Conservation (phyloP, 2,888 invertebrate species). For the Panzeria rudis region DNA sequence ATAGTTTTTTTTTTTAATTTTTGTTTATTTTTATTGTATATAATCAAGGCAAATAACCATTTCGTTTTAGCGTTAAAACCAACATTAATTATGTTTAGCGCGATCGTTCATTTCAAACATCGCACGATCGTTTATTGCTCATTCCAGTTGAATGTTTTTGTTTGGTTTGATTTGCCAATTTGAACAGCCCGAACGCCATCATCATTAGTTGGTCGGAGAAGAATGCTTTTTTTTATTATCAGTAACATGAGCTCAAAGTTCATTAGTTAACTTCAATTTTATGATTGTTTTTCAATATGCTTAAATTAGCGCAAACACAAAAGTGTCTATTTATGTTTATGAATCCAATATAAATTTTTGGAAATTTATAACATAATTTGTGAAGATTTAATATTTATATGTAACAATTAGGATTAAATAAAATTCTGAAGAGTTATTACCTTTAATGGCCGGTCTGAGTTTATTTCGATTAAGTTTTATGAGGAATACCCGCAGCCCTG, state of each 20-base stretch:
- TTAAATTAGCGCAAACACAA: not conserved
- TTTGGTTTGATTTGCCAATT: conserved; percentile 26
- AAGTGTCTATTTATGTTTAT: conserved; percentile 2
- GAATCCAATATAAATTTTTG: conserved; percentile 4
- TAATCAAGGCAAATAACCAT: conserved; percentile 83
- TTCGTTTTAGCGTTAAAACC: conserved; percentile 83
- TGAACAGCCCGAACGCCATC: conserved; percentile 17
- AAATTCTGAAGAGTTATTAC: not conserved
- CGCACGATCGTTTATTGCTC: conserved; percentile 26
- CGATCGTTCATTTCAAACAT: conserved; percentile 32
- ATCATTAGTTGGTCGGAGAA: conserved; percentile 36
- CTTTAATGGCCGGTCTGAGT: too few relatives aligned
- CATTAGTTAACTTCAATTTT: conserved; percentile 44
- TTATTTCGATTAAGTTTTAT: too few relatives aligned
- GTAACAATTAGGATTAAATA: not conserved
- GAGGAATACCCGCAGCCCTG: too few relatives aligned
- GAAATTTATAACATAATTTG: conserved; percentile 45
- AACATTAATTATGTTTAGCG: conserved; percentile 80
- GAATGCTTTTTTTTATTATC: not conserved
- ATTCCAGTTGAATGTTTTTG: conserved; percentile 4
- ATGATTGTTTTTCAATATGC: conserved; percentile 38
- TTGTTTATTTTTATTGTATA: conserved; percentile 73
- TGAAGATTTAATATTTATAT: not conserved
- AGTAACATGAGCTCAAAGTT: conserved; percentile 45
- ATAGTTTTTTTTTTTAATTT: conserved; percentile 26